Evolutionary conservation across 2,797 vertebrate genomes (phyloP), one percentile per base, ranked within the genome.

Genomic region (Pangasius macronema): DNA sequence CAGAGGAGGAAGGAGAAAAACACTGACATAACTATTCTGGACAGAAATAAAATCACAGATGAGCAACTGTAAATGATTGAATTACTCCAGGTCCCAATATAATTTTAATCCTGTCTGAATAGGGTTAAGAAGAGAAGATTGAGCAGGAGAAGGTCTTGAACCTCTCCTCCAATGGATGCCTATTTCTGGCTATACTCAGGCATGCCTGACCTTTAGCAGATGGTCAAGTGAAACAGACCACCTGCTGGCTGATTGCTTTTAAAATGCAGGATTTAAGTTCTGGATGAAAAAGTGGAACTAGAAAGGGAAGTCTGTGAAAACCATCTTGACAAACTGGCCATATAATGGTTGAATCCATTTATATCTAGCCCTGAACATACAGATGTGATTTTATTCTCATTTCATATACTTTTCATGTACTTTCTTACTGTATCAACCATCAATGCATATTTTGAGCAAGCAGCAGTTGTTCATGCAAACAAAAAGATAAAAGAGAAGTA

Each of bases 131-230:
- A 88, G 87, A 85, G 92, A 88, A 92, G 90, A 85, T 92, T 86
- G 85, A 82, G 81, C 80, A 89, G 86, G 24, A 63, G 24, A 16
- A 84, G 49, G 70, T 86, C 86, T 46, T 83, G 82, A 92, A 86
- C 89, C 88, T 92, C 90, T 91, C 93, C 92, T 88, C 87, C 92
- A 91, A 90, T 49, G 87, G 91, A 88, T 93, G 91, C 89, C 91
- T 93, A 95, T 95, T 91, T 94, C 86, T 88, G 13, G 22, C 24
- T 36, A n/a, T 53, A 80, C 33, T 42, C 33, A 39, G 77, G 33
- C 27, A 51, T 22, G 51, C 55, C 46, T 81, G 89, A 87, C 92
- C 94, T 94, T 95, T 95, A 76, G 84, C 89, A 89, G 77, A 87
- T 92, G 88, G 91, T 92, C 91, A 88, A 83, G 63, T 90, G 94